Base-by-base conservation (phyloP, 1,140 invertebrate species). In the Trigoniulus corallinus region DNA sequence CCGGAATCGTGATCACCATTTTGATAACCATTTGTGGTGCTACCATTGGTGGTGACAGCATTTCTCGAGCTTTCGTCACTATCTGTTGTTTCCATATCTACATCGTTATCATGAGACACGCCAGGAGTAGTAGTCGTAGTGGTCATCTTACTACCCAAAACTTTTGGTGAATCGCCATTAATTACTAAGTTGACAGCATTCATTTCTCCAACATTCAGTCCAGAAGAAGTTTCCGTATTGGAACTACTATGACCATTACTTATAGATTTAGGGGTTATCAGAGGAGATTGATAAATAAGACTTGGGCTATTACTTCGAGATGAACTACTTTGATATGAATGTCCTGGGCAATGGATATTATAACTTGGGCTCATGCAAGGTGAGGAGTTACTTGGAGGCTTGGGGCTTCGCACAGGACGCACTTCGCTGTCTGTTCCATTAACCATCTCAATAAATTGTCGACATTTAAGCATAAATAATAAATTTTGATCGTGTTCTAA, bases 371-470 rank as follows among this genome's bases (percentile, higher is more conserved):
- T 60, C 59, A 57, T 59, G 46, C 44, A 53, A 3, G 59, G 59
- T 3, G 57, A 58, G 44, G 45, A 54, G 29, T 15, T 7, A 23
- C 56, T 51, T 41, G 52, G 56, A 48, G 56, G 55, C 37, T 55
- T 57, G n/a, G 57, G 58, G 43, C 56, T 58, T 13, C 58, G 55
- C 12, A 34, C 22, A 20, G 53, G 53, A 26, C 50, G 56, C 27
- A 58, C 63, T 56, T 67, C 67, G 56, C 62, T 66, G 59, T 74
- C 68, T 41, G 66, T 65, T 23, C 72, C 72, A 59, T 72, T 70
- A 27, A 77, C 69, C 68, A 77, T 74, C 71, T 98, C 94, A 23
- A 98, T 84, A 71, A 98, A 98, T 71, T 98, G 92, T 56, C 94
- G 79, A 69, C 89, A 94, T 67, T 95, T 94, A 49, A 98, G 74